A percentile compares a stretch with the other conserved stretches of the same genome.
Evolutionary conservation across 1,140 invertebrate genomes (phyloP).

Genomic region (Octopus sinensis): DNA sequence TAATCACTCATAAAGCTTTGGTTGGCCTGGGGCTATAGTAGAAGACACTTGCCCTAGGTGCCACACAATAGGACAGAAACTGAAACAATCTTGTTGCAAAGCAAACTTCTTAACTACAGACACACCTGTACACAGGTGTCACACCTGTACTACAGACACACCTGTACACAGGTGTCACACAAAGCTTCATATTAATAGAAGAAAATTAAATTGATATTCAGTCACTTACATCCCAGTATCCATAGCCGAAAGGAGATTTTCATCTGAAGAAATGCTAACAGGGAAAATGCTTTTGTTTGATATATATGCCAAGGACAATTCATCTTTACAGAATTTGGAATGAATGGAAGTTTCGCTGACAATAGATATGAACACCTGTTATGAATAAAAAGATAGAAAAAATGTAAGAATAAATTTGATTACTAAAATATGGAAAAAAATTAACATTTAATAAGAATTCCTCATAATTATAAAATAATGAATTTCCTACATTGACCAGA

Average conservation of each 20-base stretch:
- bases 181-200: too few relatives aligned
- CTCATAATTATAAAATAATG: too few relatives aligned
- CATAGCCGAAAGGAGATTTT: conserved; percentile 35
- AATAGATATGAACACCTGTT: conserved; percentile 42
- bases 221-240: conserved; percentile 45
- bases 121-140: not conserved
- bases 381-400: conserved; percentile 15
- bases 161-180: not conserved
- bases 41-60: too few relatives aligned
- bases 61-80: too few relatives aligned
- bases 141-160: not conserved
- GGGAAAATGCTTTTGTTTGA: conserved; percentile 48
- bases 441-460: too few relatives aligned
- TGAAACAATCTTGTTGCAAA: too few relatives aligned
- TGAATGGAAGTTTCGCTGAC: conserved; percentile 36
- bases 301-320: conserved; percentile 46
- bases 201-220: too few relatives aligned
- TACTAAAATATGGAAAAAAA: too few relatives aligned
- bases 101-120: not conserved
- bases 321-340: conserved; percentile 47
- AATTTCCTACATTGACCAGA: too few relatives aligned
- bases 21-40: too few relatives aligned
- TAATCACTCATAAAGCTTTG: too few relatives aligned
- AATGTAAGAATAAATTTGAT: too few relatives aligned
- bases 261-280: conserved; percentile 31